Evolutionary conservation across 2,797 vertebrate genomes (phyloP).

Genomic region (Agapornis canus): DNA sequence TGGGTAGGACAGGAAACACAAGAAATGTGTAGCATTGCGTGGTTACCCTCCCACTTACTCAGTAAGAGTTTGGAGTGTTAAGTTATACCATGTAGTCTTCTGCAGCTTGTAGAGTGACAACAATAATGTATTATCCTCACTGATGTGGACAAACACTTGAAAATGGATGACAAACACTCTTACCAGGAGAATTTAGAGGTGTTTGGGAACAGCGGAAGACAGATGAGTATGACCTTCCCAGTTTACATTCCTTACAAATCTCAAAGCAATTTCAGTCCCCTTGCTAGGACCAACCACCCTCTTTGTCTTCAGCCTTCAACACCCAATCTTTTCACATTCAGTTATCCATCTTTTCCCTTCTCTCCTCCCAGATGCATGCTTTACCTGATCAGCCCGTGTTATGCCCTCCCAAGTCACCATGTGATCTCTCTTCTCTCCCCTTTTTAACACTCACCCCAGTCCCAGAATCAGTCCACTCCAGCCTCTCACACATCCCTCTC

Average conservation of each 20-base stretch:
- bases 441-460: background rate
- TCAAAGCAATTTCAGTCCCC: background rate
- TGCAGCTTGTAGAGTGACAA: slow-evolving; percentile 25
- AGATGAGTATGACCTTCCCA: slow-evolving; percentile 30
- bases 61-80: background rate
- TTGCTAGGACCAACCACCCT: background rate
- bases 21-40: background rate
- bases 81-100: background rate
- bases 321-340: background rate
- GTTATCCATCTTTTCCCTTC: background rate
- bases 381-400: background rate
- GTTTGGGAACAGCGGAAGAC: background rate
- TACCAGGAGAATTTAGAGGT: slow-evolving; percentile 12
- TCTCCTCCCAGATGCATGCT: background rate
- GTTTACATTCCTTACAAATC: background rate
- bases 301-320: background rate
- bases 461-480: background rate
- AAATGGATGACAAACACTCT: slow-evolving; percentile 38
- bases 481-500: background rate
- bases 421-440: background rate
- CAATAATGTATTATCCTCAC: slow-evolving; percentile 28
- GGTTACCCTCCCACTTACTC: background rate
- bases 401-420: background rate
- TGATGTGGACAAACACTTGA: slow-evolving; percentile 47
- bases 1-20: background rate